Evolutionary conservation across 2,797 vertebrate genomes (phyloP).

Genomic region (Coregonus sp.): DNA sequence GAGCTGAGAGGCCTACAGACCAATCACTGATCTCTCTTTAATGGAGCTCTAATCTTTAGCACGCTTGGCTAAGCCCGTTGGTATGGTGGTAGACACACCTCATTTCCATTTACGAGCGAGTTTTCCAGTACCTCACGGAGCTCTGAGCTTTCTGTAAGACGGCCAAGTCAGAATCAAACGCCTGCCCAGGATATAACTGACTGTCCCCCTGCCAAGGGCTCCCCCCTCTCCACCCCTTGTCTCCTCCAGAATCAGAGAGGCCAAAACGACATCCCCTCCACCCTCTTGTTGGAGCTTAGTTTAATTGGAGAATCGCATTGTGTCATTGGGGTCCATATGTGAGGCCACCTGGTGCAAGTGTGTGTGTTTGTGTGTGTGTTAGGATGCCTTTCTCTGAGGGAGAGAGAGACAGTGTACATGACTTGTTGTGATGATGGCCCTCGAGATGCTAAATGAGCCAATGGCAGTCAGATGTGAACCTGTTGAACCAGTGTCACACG

Average conservation of each 20-base stretch:
- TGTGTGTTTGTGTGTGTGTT: background rate
- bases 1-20: background rate
- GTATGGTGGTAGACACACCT: slow-evolving; percentile 16
- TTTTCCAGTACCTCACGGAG: slow-evolving; percentile 23
- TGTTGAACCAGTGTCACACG: background rate
- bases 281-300: too few species aligned
- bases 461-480: too few species aligned
- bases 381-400: slow-evolving; percentile 1
- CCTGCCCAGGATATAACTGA: too few species aligned
- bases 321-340: too few species aligned
- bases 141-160: too few species aligned
- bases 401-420: background rate
- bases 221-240: too few species aligned
- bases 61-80: background rate
- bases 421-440: background rate
- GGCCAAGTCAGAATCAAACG: too few species aligned
- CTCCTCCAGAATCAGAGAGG: too few species aligned
- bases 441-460: background rate
- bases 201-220: too few species aligned
- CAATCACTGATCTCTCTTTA: background rate
- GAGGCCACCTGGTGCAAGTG: background rate
- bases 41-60: slow-evolving; percentile 6
- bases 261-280: too few species aligned
- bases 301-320: too few species aligned
- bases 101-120: slow-evolving; percentile 16